Percentiles rank a stretch among this genome's conserved stretches.
phyloP scores from a whole-genome alignment of 2,888 invertebrate species.

The Mythimna vitellina region DNA sequence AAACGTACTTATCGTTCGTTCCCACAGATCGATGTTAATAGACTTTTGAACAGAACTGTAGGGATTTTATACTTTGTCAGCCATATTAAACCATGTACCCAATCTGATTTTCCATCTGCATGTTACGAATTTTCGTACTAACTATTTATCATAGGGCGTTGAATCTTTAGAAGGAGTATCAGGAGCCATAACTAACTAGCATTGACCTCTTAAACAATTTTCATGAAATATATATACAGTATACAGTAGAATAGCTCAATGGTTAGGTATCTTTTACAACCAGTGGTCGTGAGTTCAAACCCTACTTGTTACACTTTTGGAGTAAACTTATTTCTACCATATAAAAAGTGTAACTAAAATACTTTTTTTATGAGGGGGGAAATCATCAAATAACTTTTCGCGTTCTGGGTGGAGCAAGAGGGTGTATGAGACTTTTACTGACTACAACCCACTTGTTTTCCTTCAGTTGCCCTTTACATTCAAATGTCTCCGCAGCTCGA shows the following conservation, averaged over 20 bases:
- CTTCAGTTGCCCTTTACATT: neutral
- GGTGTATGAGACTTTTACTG: neutral
- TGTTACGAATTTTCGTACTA: neutral
- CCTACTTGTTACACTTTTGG: neutral
- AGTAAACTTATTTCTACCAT: neutral
- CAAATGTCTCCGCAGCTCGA: neutral
- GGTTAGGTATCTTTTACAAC: neutral
- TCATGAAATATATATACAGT: too few relatives aligned
- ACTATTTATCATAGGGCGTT: neutral
- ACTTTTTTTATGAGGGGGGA: too few relatives aligned
- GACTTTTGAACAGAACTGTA: slow-evolving; percentile 5
- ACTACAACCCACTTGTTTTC: neutral
- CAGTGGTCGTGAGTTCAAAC: neutral
- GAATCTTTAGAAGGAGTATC: too few relatives aligned
- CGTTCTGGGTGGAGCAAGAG: too few relatives aligned
- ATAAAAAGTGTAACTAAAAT: too few relatives aligned
- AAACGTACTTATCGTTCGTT: slow-evolving; percentile 31
- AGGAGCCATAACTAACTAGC: too few relatives aligned
- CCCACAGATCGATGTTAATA: slow-evolving; percentile 12
- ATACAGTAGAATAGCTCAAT: neutral
- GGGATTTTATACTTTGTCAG: neutral
- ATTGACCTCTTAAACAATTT: too few relatives aligned
- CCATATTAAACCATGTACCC: neutral
- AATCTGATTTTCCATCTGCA: neutral
- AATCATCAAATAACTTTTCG: too few relatives aligned